These are phyloP conservation scores for Macaria notata DNA, from an alignment of 2,888 invertebrate genomes.

Conservation along the genomic window DNA sequence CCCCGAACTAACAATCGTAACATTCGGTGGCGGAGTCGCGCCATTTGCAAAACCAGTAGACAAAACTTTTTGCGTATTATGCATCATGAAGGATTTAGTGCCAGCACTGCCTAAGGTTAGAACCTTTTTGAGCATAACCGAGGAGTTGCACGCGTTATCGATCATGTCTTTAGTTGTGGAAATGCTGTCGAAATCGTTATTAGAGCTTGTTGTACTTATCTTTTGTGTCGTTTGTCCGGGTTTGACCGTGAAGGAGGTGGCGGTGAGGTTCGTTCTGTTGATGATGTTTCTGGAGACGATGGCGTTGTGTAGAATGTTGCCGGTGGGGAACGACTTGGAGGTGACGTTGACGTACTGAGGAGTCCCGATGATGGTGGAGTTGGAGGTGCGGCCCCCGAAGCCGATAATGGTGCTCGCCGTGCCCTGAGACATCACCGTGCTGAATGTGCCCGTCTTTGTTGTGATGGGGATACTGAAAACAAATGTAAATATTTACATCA, in stretches of 20 bases:
- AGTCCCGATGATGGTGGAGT: slow-evolving; percentile 65
- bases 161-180: slow-evolving; percentile 78
- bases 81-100: slow-evolving; percentile 78
- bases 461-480: slow-evolving; percentile 69
- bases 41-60: slow-evolving; percentile 75
- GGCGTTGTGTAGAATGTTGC: slow-evolving; percentile 77
- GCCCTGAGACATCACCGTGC: slow-evolving; percentile 78
- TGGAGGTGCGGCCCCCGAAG: slow-evolving; percentile 68
- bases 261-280: slow-evolving; percentile 59
- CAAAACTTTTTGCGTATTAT: slow-evolving; percentile 74
- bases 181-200: slow-evolving; percentile 65
- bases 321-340: slow-evolving; percentile 75
- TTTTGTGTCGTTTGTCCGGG: slow-evolving; percentile 59
- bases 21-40: slow-evolving; percentile 70
- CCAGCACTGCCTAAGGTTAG: slow-evolving; percentile 74
- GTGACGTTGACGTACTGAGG: slow-evolving; percentile 76
- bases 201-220: slow-evolving; percentile 54
- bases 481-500: neutral
- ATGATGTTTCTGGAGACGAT: slow-evolving; percentile 76
- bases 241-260: slow-evolving; percentile 66
- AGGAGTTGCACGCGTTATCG: slow-evolving; percentile 77
- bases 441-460: slow-evolving; percentile 69
- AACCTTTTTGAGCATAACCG: slow-evolving; percentile 78
- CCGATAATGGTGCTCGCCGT: slow-evolving; percentile 74
- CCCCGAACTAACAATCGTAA: slow-evolving; percentile 75